These are phyloP conservation scores for Polypterus senegalus DNA, from an alignment of 2,113 vertebrate genomes.

Conservation along the genomic window DNA sequence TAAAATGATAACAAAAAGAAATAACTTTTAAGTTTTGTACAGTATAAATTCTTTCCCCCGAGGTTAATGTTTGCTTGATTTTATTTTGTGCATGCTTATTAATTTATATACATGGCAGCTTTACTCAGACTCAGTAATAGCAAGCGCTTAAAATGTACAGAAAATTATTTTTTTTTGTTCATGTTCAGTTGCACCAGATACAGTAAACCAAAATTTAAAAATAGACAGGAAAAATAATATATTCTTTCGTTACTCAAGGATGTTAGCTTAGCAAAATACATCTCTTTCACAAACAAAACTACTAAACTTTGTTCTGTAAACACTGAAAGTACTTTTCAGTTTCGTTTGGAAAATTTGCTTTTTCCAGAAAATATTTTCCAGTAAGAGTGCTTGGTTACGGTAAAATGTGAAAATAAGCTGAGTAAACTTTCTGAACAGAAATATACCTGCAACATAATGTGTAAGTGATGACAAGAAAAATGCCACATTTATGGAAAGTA, in stretches of 20 bases:
- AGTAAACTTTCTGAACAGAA: neutral
- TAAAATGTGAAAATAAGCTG: slow-evolving; percentile 19
- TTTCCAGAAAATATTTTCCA: slow-evolving; percentile 39
- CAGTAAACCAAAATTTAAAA: too few species aligned
- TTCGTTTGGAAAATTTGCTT: slow-evolving; percentile 57
- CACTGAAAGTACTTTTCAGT: slow-evolving; percentile 47
- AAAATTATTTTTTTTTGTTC: too few species aligned
- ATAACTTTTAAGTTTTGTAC: too few species aligned
- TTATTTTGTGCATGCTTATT: too few species aligned
- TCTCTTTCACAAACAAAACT: slow-evolving; percentile 44
- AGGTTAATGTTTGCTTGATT: too few species aligned
- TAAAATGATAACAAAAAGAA: too few species aligned
- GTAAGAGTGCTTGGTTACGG: slow-evolving; percentile 47
- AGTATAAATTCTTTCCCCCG: too few species aligned
- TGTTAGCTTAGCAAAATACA: slow-evolving; percentile 39
- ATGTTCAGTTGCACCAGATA: too few species aligned
- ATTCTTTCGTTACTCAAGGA: too few species aligned
- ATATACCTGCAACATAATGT: neutral
- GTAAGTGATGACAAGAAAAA: neutral
- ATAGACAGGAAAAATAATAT: neutral
- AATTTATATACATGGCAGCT: too few species aligned
- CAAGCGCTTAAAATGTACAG: too few species aligned
- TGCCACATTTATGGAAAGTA: slow-evolving; percentile 1
- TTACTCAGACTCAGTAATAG: too few species aligned
- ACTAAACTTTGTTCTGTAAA: slow-evolving; percentile 45